Evolutionary conservation across 2,797 vertebrate species (phyloP).

Genomic region (Urophycis tenuis): DNA sequence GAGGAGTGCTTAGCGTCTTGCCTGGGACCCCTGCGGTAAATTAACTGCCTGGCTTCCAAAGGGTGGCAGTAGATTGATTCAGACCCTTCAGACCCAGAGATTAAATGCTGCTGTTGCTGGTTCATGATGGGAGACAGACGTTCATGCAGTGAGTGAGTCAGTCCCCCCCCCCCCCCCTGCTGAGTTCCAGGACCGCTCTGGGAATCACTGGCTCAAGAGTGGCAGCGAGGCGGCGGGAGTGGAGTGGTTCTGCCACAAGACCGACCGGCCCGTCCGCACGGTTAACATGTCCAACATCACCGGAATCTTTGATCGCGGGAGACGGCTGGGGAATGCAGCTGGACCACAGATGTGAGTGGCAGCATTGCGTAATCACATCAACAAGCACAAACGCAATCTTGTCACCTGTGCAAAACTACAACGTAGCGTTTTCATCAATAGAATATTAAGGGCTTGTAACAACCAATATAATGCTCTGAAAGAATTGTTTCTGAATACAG

Average conservation of each 20-base stretch:
- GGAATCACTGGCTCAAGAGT: background rate
- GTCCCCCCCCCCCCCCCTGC: background rate
- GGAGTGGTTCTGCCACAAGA: background rate
- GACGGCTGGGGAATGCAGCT: background rate
- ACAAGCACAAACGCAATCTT: background rate
- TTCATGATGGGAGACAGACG: slow-evolving; percentile 31
- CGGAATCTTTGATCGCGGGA: background rate
- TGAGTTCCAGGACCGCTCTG: background rate
- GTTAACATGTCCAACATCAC: background rate
- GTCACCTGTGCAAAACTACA: background rate
- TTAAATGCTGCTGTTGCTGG: slow-evolving; percentile 54
- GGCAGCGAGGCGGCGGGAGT: background rate
- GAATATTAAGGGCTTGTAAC: background rate
- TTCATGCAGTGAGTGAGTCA: slow-evolving; percentile 38
- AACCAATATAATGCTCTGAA: background rate
- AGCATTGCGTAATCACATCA: background rate
- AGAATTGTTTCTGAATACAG: background rate
- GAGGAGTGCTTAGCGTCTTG: background rate
- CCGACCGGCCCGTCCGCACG: background rate
- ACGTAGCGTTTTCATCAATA: background rate
- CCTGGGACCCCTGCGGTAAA: slow-evolving; percentile 23
- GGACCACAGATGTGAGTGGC: background rate
- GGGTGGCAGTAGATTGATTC: slow-evolving; percentile 40
- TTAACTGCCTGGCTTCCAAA: slow-evolving; percentile 45
- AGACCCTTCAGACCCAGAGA: slow-evolving; percentile 54